Evolutionary conservation across 1,140 invertebrate species (phyloP), one percentile per base, ranked within the genome.

Genomic region (Mycetomoellerius zeteki): DNA sequence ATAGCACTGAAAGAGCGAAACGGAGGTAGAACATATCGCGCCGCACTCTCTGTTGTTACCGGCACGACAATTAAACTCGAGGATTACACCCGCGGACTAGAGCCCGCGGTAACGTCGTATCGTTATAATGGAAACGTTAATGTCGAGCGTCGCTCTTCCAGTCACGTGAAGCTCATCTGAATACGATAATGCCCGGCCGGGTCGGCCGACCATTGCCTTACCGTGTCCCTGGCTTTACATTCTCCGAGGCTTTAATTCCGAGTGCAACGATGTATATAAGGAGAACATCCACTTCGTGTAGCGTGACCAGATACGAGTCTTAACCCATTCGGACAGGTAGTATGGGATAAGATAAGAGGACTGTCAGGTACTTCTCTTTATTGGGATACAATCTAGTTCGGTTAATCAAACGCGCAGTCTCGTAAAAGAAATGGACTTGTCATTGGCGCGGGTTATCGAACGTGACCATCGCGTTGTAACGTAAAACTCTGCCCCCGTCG

Each of bases 271-370:
- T 54, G 52, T 75, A 50, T 75, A 78, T 81, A 86, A 80, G 80
- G 69, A 58, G 75, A 82, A 14, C 84, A 65, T 90, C 86, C 78
- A 47, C 64, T 64, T 19, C 58, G 65, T 90, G 91, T 84, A 73
- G 91, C 91, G 91, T 91, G 91, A 91, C 91, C 88, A 90, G 91
- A 90, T 91, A 90, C 88, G 86, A 91, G 85, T 81, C 86, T 85
- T 84, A 85, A 75, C 85, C 76, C 76, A 43, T 52, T 62, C 82
- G 86, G 88, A 91, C 90, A 90, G 86, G 60, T 62, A 8, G 71
- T 81, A 67, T 50, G 62, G 86, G 86, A 90, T 91, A 86, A 91
- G 91, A 91, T 91, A 91, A 91, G 82, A 24, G 58, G 58, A 72
- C 65, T 80, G 85, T 86, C 85, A 72, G 58, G 69, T 69, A 72